A percentile compares a stretch with the other conserved stretches of the same genome.
These are phyloP conservation scores for Gymnocypris eckloni DNA, from an alignment of 2,797 vertebrate species.

Conservation along the genomic window DNA sequence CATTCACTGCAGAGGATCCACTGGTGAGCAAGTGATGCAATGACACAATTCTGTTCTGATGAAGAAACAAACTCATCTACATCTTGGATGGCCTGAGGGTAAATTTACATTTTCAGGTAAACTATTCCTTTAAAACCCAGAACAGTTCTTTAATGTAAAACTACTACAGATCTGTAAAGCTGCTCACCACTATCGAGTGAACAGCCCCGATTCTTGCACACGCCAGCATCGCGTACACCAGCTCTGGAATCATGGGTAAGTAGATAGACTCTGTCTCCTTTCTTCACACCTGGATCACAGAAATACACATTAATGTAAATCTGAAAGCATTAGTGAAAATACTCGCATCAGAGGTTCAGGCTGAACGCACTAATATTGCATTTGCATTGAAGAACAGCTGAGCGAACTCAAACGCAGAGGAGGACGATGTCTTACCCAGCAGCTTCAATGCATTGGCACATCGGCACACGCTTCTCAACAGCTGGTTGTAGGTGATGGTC, in stretches of 20 bases:
- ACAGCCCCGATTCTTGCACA: constrained; percentile 82
- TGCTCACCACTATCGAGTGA: constrained; percentile 81
- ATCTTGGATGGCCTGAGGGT: background rate
- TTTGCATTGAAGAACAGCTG: background rate
- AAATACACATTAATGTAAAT: background rate
- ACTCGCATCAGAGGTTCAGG: background rate
- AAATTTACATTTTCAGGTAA: background rate
- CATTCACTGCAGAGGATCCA: background rate
- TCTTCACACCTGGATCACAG: constrained; percentile 74
- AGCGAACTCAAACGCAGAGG: background rate
- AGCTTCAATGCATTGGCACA: constrained; percentile 81
- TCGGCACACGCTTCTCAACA: constrained; percentile 81
- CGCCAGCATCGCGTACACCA: constrained; percentile 81
- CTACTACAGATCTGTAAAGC: background rate
- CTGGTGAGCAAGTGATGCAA: background rate
- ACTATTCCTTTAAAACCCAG: background rate
- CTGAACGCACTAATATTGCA: background rate
- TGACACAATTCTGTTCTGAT: background rate
- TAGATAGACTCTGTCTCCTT: constrained; percentile 82
- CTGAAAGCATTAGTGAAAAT: background rate
- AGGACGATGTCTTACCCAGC: constrained; percentile 70
- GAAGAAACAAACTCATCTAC: background rate
- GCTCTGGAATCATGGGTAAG: constrained; percentile 84
- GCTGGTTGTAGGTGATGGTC: constrained; percentile 78
- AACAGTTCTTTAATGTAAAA: background rate